phyloP scores from a whole-genome alignment of 2,113 vertebrate genomes.

The Lepus americanus region DNA sequence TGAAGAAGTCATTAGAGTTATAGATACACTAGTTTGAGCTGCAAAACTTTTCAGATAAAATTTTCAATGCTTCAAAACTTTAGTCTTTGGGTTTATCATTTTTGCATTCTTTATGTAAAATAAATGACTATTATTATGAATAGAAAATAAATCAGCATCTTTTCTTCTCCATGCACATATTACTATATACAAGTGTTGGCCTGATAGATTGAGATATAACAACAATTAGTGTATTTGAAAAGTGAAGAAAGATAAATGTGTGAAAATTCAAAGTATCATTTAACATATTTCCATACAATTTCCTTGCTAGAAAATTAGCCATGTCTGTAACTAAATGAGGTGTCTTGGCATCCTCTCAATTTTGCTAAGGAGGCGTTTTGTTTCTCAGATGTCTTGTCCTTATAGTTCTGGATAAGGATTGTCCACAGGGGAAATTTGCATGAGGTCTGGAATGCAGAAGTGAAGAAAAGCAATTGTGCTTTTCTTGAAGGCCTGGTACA shows the following conservation, averaged over 20 bases:
- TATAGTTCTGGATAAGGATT: neutral
- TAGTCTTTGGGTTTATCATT: constrained; percentile 52
- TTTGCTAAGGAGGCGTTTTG: neutral
- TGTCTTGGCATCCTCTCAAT: neutral
- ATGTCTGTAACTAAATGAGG: neutral
- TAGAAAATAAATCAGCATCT: constrained; percentile 16
- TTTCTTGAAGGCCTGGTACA: neutral
- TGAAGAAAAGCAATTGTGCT: neutral
- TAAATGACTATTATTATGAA: constrained; percentile 2
- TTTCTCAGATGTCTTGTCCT: neutral
- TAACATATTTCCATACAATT: neutral
- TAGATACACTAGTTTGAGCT: constrained; percentile 33
- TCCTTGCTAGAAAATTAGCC: constrained; percentile 41
- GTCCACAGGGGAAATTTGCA: neutral
- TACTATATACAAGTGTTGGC: neutral
- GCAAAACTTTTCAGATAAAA: constrained; percentile 57
- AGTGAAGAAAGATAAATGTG: neutral
- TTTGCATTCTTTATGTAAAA: constrained; percentile 5
- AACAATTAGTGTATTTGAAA: neutral
- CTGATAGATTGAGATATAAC: neutral
- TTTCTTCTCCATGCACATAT: neutral
- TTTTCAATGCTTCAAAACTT: constrained; percentile 58
- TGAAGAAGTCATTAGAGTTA: constrained; percentile 67
- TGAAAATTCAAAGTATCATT: constrained; percentile 15
- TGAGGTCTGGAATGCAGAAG: neutral